Evolutionary conservation across 2,797 vertebrate species (phyloP).

Genomic region (Peromyscus nudipes): DNA sequence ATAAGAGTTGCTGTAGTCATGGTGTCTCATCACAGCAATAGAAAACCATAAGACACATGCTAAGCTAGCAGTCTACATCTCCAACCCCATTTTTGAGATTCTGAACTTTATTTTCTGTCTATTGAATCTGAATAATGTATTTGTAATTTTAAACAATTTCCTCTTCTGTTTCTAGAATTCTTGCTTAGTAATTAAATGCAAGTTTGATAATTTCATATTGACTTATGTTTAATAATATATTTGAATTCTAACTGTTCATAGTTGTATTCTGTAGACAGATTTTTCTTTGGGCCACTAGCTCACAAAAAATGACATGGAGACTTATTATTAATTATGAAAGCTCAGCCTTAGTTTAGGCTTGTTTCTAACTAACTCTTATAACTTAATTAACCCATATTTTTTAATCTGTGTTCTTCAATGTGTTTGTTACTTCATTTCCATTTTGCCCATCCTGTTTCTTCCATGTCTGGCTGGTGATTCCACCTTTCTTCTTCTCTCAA

Average conservation of each 20-base stretch:
- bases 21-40: background rate
- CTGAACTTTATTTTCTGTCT: conserved; percentile 48
- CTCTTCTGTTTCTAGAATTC: conserved; percentile 52
- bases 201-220: conserved; percentile 33
- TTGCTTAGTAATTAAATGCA: conserved; percentile 62
- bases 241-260: conserved; percentile 14
- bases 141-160: background rate
- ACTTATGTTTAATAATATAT: conserved; percentile 56
- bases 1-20: background rate
- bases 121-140: background rate
- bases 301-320: no score
- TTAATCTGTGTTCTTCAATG: background rate
- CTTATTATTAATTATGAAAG: no score
- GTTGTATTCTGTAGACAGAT: background rate
- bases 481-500: background rate
- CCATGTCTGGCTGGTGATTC: background rate
- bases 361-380: background rate
- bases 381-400: background rate
- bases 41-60: background rate
- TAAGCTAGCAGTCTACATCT: background rate
- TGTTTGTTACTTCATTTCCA: background rate
- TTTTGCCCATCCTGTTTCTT: background rate
- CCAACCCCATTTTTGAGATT: background rate
- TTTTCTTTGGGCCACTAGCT: no score
- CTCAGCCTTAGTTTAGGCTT: no score